Percentiles rank a stretch among this genome's conserved stretches.
Conservation (phyloP, 2,113 vertebrate genomes). For the Stigmatopora nigra region DNA sequence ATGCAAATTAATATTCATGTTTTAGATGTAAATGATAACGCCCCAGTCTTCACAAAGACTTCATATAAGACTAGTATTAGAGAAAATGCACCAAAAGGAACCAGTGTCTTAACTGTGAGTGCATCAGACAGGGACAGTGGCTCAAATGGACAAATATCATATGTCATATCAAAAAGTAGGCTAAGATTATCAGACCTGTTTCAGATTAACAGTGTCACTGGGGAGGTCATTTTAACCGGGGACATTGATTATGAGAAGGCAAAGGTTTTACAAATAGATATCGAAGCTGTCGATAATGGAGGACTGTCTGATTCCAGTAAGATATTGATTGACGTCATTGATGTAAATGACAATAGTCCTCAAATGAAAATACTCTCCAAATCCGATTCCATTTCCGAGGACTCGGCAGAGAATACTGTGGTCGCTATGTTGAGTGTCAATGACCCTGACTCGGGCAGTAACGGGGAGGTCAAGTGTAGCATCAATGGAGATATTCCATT, state of each 20-base stretch:
- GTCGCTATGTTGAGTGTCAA: slow-evolving; percentile 53
- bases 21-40: slow-evolving; percentile 44
- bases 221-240: slow-evolving; percentile 57
- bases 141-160: slow-evolving; percentile 67
- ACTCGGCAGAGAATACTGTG: slow-evolving; percentile 46
- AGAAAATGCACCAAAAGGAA: slow-evolving; percentile 19
- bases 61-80: slow-evolving; percentile 30
- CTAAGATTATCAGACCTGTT: slow-evolving; percentile 51
- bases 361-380: slow-evolving; percentile 60
- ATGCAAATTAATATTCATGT: slow-evolving; percentile 49
- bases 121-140: slow-evolving; percentile 74
- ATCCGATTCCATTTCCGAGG: slow-evolving; percentile 51
- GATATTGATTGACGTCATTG: slow-evolving; percentile 64
- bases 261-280: slow-evolving; percentile 53
- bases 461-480: slow-evolving; percentile 52
- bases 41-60: slow-evolving; percentile 37
- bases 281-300: slow-evolving; percentile 70
- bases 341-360: slow-evolving; percentile 73
- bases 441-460: slow-evolving; percentile 60
- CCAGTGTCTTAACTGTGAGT: slow-evolving; percentile 44
- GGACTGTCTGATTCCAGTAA: slow-evolving; percentile 61
- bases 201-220: slow-evolving; percentile 55
- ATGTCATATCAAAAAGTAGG: slow-evolving; percentile 55
- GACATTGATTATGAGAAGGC: slow-evolving; percentile 71
- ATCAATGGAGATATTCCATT: slow-evolving; percentile 57